These are phyloP conservation scores for Syrista parreyssii DNA, from an alignment of 2,888 invertebrate species.

Conservation along the genomic window DNA sequence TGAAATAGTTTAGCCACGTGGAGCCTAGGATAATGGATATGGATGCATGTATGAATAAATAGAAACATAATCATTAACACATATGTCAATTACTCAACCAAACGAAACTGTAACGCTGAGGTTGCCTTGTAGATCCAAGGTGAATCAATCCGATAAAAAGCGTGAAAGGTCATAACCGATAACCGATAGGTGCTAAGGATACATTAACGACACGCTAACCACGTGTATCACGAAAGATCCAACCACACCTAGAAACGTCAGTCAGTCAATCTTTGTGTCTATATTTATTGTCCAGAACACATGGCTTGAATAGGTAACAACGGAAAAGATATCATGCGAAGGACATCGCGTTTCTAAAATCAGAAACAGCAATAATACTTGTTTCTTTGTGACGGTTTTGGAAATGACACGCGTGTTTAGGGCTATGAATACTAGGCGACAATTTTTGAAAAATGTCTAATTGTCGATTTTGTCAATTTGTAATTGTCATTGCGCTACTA, in stretches of 20 bases:
- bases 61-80: not conserved
- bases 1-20: not conserved
- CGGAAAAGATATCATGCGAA: not conserved
- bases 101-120: not conserved
- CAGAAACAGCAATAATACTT: not conserved
- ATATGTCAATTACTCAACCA: not conserved
- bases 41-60: not conserved
- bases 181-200: not conserved
- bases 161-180: not conserved
- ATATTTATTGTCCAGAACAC: not conserved
- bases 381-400: not conserved
- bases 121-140: not conserved
- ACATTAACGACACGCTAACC: conserved; percentile 18
- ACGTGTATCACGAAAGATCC: conserved; percentile 26
- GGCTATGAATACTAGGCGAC: not conserved
- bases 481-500: not conserved
- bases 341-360: not conserved
- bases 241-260: conserved; percentile 14
- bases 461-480: not conserved
- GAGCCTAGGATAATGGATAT: not conserved
- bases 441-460: too few species aligned
- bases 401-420: not conserved
- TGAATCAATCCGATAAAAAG: not conserved
- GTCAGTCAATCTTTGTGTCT: not conserved
- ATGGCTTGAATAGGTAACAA: not conserved